A percentile compares a stretch with the other conserved stretches of the same genome.
Conservation (phyloP, 2,113 vertebrate genomes). For the Taxidea taxus region DNA sequence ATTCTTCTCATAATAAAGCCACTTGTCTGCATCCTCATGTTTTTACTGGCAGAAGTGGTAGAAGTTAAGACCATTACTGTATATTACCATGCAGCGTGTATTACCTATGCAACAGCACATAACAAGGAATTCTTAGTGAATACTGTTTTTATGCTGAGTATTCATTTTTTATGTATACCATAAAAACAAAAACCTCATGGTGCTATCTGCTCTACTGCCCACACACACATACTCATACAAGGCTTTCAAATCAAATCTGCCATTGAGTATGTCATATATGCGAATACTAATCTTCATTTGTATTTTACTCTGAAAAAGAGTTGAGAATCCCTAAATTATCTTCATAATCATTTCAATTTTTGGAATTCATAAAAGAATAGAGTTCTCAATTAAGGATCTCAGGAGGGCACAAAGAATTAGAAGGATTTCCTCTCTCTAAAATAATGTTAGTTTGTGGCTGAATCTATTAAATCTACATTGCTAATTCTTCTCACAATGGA, state of each 20-base stretch:
- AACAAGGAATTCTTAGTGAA: constrained; percentile 15
- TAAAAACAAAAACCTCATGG: constrained; percentile 54
- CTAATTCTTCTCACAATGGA: constrained; percentile 15
- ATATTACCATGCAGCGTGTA: neutral
- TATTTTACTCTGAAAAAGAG: constrained; percentile 27
- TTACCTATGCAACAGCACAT: neutral
- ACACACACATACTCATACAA: constrained; percentile 28
- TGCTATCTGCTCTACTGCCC: constrained; percentile 26
- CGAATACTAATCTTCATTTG: constrained; percentile 53
- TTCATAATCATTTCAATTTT: constrained; percentile 52
- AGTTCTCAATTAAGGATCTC: constrained; percentile 37
- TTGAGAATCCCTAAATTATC: constrained; percentile 26
- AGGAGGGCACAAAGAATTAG: constrained; percentile 24
- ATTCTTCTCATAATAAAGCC: neutral
- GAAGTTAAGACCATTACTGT: neutral
- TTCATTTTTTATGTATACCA: constrained; percentile 59
- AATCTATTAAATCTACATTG: constrained; percentile 40
- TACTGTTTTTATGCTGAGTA: constrained; percentile 35
- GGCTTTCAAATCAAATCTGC: constrained; percentile 37
- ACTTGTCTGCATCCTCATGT: neutral
- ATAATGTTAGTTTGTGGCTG: constrained; percentile 42
- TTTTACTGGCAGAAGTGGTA: neutral
- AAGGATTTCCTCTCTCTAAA: constrained; percentile 51
- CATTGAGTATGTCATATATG: neutral
- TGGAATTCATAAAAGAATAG: constrained; percentile 46